Conservation (phyloP, 2,888 invertebrate genomes). For the Brachynemurus nebulosus region DNA sequence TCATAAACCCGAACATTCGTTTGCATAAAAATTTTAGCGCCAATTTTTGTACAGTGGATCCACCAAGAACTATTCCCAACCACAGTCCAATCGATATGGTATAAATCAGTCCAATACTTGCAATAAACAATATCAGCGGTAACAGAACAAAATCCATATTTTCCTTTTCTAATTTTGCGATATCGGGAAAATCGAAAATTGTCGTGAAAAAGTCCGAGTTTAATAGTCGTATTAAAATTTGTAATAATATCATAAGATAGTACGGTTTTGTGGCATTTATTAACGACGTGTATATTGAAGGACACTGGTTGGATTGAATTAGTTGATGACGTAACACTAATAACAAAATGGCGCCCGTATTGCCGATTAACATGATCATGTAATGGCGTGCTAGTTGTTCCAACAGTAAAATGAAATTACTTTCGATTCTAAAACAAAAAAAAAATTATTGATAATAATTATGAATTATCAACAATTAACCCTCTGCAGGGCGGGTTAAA, state of each 20-base stretch:
- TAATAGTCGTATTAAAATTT: conserved; percentile 32
- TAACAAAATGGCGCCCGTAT: conserved; percentile 48
- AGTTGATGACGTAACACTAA: conserved; percentile 43
- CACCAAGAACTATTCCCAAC: conserved; percentile 47
- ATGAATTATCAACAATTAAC: too few species aligned
- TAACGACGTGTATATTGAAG: conserved; percentile 41
- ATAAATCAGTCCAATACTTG: conserved; percentile 45
- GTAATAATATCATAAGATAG: conserved; percentile 36
- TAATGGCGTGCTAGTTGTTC: conserved; percentile 54
- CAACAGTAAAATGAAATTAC: conserved; percentile 42
- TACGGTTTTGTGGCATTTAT: conserved; percentile 45
- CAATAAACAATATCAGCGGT: conserved; percentile 46
- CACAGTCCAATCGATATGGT: conserved; percentile 38
- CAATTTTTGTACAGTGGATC: conserved; percentile 53
- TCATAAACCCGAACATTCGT: conserved; percentile 32
- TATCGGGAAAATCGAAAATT: conserved; percentile 22
- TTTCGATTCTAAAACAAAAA: conserved; percentile 35
- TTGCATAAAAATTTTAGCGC: conserved; percentile 41
- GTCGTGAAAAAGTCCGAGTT: conserved; percentile 27
- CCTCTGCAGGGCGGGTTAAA: too few species aligned
- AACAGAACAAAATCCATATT: conserved; percentile 34
- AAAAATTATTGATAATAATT: background rate
- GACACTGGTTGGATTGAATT: conserved; percentile 30
- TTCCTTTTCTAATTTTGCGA: conserved; percentile 24
- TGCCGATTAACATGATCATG: conserved; percentile 47